Evolutionary conservation across 1,140 invertebrate species (phyloP).

Genomic region (Scaptomyza pallida): DNA sequence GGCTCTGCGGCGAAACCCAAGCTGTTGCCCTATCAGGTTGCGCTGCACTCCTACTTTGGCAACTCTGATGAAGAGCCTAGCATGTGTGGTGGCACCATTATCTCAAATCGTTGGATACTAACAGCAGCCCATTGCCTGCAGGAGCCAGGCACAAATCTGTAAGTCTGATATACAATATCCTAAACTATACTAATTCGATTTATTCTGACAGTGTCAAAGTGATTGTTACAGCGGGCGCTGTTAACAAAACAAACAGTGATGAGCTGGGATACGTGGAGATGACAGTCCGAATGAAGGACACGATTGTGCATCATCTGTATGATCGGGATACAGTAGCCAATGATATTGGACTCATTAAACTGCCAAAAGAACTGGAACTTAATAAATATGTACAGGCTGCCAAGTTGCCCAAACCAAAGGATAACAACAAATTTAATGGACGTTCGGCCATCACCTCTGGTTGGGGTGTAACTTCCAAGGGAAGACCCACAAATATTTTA

Average conservation of each 20-base stretch:
- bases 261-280: constrained; percentile 1
- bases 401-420: constrained; percentile 19
- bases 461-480: constrained; percentile 46
- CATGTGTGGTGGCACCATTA: constrained; percentile 57
- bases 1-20: constrained; percentile 27
- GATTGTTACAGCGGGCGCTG: constrained; percentile 27
- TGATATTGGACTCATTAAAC: constrained; percentile 46
- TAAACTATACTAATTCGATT: too few species aligned
- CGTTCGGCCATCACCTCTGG: constrained; percentile 32
- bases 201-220: constrained; percentile 23
- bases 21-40: constrained; percentile 55
- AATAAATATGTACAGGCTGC: constrained; percentile 17
- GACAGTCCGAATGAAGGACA: constrained; percentile 4
- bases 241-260: background rate
- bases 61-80: background rate
- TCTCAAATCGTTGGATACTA: constrained; percentile 45
- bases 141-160: constrained; percentile 36
- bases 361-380: constrained; percentile 32
- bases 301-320: constrained; percentile 33
- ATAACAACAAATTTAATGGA: background rate
- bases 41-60: constrained; percentile 25
- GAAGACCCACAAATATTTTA: constrained; percentile 5
- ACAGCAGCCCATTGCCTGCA: constrained; percentile 63
- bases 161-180: too few species aligned
- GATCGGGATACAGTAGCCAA: constrained; percentile 30